Evolutionary conservation across 2,888 invertebrate genomes (phyloP).

Genomic region (Dicyrtomina minuta): DNA sequence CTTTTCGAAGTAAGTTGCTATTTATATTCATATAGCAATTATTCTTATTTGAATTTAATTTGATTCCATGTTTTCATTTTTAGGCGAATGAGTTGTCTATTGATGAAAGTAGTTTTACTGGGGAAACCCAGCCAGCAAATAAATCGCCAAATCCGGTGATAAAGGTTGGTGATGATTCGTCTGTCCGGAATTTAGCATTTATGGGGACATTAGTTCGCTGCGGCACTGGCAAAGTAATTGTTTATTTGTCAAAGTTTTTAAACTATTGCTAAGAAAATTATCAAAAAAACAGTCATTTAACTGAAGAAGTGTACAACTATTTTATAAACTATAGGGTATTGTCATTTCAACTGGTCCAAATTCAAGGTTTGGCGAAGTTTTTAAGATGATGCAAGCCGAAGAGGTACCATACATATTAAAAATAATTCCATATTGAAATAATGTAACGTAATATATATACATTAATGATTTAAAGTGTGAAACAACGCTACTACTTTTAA

Average conservation of each 20-base stretch:
- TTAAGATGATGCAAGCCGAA: slow-evolving; percentile 98
- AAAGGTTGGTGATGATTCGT: slow-evolving; percentile 62
- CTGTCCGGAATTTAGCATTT: slow-evolving; percentile 77
- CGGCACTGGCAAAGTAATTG: slow-evolving; percentile 85
- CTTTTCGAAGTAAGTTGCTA: slow-evolving; percentile 76
- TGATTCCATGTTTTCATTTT: not conserved
- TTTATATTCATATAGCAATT: not conserved
- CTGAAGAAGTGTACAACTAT: too few relatives aligned
- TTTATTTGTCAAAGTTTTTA: too few relatives aligned
- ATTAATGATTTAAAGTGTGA: not conserved
- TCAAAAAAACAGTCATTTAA: too few relatives aligned
- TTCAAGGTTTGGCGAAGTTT: slow-evolving; percentile 97
- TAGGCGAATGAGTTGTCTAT: slow-evolving; percentile 86
- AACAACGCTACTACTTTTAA: not conserved
- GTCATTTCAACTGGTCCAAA: slow-evolving; percentile 95
- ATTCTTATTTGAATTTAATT: not conserved
- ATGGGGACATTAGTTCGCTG: slow-evolving; percentile 97
- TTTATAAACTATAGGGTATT: slow-evolving; percentile 86
- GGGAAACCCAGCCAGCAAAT: slow-evolving; percentile 90
- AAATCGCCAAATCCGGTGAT: slow-evolving; percentile 71
- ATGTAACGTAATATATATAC: not conserved
- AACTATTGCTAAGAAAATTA: too few relatives aligned
- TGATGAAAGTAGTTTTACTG: slow-evolving; percentile 98
- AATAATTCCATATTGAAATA: not conserved
- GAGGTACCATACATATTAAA: slow-evolving; percentile 61